Evolutionary conservation across 2,113 vertebrate genomes (phyloP), one percentile per base, ranked within the genome.

Genomic region (Phrynosoma platyrhinos): DNA sequence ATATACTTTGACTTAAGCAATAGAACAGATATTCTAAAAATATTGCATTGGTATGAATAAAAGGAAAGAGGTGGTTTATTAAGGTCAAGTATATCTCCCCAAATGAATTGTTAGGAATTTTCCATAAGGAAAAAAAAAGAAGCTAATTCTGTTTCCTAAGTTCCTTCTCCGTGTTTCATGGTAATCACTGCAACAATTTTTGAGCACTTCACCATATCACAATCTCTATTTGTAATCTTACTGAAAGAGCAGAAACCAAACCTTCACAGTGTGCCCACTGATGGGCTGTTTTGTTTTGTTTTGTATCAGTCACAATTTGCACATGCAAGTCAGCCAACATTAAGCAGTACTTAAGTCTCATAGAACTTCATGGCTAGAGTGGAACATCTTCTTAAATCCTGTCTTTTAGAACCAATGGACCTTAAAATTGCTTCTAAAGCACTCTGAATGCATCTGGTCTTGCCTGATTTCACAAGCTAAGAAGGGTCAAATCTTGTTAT

Each of bases 61-160:
- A 87, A 62, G 40, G 0, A 12, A 9, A 62, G 9, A 66, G 80
- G 78, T 83, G 88, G 36, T 9, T 9, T n/a, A 77, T 58, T 90
- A 91, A 91, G 82, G 55, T 5, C 30, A 92, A 66, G 66, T 14
- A 21, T 4, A 79, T 55, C 77, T 71, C 32, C 69, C 27, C 30
- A 80, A 87, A 12, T 2, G 4, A 40, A 66, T 10, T 81, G 9
- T 64, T 81, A 30, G 81, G 10, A 13, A 5, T 69, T 62, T 20
- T 81, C 23, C 89, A 72, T 85, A 84, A 62, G 79, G n/a, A 83
- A 3, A 0, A 4, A 58, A 82, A 36, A 85, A 4, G 0, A 4
- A 5, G 40, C 20, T 87, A 79, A 75, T 91, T 42, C 21, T 80
- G 81, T 90, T 88, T 87, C 74, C 23, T 90, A 77, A 52, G 78